phyloP scores from a whole-genome alignment of 1,140 invertebrate genomes.

The Cryptotermes secundus region DNA sequence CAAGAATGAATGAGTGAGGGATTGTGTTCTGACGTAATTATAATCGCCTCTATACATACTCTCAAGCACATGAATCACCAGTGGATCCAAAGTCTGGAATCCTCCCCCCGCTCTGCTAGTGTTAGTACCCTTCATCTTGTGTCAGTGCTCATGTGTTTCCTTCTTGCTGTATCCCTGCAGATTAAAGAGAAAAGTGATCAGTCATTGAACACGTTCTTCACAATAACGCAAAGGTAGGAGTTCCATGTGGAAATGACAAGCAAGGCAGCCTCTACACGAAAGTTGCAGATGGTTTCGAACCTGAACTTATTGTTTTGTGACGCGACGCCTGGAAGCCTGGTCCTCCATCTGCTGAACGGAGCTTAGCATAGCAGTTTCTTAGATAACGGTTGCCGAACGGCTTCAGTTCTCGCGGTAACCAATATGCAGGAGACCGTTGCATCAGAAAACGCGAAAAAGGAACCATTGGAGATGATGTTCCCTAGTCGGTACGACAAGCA shows the following conservation, averaged over 20 bases:
- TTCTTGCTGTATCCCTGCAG: background rate
- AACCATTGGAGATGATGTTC: no score
- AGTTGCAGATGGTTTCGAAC: no score
- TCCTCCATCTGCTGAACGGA: no score
- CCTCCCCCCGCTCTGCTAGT: background rate
- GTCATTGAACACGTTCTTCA: background rate
- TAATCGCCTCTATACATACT: background rate
- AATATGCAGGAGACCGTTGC: no score
- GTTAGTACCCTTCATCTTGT: background rate
- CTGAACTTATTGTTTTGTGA: no score
- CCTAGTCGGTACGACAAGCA: no score
- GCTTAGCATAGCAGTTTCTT: no score
- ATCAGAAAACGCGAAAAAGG: no score
- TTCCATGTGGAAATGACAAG: slow-evolving; percentile 9
- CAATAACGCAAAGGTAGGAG: background rate
- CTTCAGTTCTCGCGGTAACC: no score
- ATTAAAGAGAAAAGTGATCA: background rate
- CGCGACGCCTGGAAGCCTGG: no score
- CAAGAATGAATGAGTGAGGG: slow-evolving; percentile 6
- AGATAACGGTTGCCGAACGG: no score
- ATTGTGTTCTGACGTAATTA: no score
- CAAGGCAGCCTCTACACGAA: background rate
- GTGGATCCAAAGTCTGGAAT: background rate
- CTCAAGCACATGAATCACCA: background rate
- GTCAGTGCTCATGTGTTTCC: background rate